A percentile compares a stretch with the other conserved stretches of the same genome.
Conservation (phyloP, 30 jellyfish, hydroid and myxozoan genomes). For the Aurelia aurita complex sp. Pacific region DNA sequence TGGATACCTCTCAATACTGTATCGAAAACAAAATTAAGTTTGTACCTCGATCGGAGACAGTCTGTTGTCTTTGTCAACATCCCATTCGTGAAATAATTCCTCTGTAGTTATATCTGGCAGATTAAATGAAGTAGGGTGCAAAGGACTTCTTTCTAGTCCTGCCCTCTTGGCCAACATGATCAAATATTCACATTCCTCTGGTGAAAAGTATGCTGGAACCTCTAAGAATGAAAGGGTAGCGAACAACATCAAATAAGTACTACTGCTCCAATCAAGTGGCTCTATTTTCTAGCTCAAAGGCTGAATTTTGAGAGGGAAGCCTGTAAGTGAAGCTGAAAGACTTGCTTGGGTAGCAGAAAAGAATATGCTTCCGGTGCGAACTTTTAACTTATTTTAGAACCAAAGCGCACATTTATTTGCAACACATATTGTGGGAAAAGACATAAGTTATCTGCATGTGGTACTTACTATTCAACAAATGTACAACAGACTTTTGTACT, state of each 20-base stretch:
- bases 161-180: constrained; percentile 63
- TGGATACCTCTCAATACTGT: not conserved
- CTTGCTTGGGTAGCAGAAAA: too few species aligned
- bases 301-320: not conserved
- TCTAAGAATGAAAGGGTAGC: not conserved
- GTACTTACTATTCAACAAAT: too few species aligned
- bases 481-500: too few species aligned
- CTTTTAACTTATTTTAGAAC: too few species aligned
- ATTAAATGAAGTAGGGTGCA: constrained; percentile 28
- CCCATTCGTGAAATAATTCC: constrained; percentile 75
- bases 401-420: too few species aligned
- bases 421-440: too few species aligned
- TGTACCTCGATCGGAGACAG: constrained; percentile 65
- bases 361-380: too few species aligned
- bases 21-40: not conserved
- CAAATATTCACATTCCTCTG: constrained; percentile 82
- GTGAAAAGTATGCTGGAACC: constrained; percentile 70
- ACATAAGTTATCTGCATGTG: too few species aligned
- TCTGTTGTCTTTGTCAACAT: constrained; percentile 47
- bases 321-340: not conserved
- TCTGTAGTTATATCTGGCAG: constrained; percentile 38
- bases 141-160: constrained; percentile 67
- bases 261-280: not conserved
- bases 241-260: too few species aligned
- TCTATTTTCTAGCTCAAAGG: not conserved